phyloP scores from a whole-genome alignment of 2,797 vertebrate species.

The Microhierax caerulescens region DNA sequence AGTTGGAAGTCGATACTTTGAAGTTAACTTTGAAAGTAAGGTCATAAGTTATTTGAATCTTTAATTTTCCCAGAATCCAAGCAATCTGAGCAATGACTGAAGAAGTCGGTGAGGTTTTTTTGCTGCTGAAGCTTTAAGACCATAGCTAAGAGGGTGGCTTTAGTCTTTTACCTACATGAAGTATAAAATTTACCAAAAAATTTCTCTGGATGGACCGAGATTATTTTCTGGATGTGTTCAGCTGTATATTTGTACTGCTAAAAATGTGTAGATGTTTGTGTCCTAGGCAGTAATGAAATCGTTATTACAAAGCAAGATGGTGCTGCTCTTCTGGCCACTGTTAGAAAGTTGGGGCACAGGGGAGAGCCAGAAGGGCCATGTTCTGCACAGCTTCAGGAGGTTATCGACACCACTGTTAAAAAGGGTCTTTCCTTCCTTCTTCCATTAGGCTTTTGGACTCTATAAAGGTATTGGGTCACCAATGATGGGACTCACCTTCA shows the following conservation, averaged over 20 bases:
- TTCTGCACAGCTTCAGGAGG: not conserved
- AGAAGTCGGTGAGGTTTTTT: not conserved
- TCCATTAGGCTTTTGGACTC: slow-evolving; percentile 85
- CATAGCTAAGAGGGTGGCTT: not conserved
- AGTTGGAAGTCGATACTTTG: not conserved
- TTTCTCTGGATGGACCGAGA: not conserved
- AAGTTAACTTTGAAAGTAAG: not conserved
- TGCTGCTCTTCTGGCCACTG: not conserved
- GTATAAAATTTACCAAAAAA: not conserved
- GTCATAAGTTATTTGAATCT: not conserved
- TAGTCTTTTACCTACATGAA: not conserved
- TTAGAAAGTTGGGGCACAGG: not conserved
- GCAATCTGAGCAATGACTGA: not conserved
- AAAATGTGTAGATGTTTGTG: not conserved
- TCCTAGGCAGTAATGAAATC: not conserved
- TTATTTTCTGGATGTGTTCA: not conserved
- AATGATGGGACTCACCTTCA: slow-evolving; percentile 98
- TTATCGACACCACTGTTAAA: not conserved
- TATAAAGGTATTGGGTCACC: slow-evolving; percentile 98
- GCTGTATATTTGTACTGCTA: not conserved
- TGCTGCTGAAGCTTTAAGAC: not conserved
- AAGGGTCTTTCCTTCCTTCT: not conserved
- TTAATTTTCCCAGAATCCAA: not conserved
- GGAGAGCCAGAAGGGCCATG: not conserved
- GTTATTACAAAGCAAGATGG: not conserved